Evolutionary conservation across 92 coral and sea anemone genomes (phyloP).

Genomic region (Epizoanthus scotinus): DNA sequence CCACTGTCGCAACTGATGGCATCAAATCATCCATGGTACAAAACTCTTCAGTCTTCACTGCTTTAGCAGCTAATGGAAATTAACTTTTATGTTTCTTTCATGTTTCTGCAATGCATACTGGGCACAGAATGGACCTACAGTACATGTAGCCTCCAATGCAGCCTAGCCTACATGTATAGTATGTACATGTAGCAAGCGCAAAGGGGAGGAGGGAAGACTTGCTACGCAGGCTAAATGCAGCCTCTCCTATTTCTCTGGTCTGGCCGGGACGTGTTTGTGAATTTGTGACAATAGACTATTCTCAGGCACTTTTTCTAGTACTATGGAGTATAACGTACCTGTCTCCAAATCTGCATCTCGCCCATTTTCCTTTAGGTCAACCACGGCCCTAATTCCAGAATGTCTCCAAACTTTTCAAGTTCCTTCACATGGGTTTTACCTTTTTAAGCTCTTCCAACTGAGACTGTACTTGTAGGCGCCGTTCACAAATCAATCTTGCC

Average conservation of each 20-base stretch:
- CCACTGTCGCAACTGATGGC: constrained; percentile 54
- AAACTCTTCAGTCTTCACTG: constrained; percentile 51
- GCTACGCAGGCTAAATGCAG: too few species aligned
- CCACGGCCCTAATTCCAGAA: constrained; percentile 59
- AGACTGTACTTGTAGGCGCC: constrained; percentile 45
- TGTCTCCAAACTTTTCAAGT: constrained; percentile 65
- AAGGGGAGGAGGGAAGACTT: too few species aligned
- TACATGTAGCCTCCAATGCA: too few species aligned
- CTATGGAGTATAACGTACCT: constrained; percentile 59
- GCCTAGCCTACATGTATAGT: too few species aligned
- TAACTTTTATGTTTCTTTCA: background rate
- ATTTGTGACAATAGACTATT: constrained; percentile 44
- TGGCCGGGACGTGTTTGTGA: too few species aligned
- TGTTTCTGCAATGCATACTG: constrained; percentile 34
- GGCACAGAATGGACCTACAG: constrained; percentile 59
- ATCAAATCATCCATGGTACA: constrained; percentile 69
- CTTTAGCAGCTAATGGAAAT: constrained; percentile 22
- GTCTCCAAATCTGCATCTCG: constrained; percentile 51
- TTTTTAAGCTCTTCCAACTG: constrained; percentile 33
- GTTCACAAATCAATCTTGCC: constrained; percentile 29
- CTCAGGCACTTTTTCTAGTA: constrained; percentile 63
- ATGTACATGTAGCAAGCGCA: too few species aligned
- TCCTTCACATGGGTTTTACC: constrained; percentile 56
- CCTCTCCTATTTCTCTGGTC: too few species aligned
- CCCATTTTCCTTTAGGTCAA: constrained; percentile 51